Base-by-base conservation (phyloP, 2,797 vertebrate genomes). In the Mionectes olivaceus region DNA sequence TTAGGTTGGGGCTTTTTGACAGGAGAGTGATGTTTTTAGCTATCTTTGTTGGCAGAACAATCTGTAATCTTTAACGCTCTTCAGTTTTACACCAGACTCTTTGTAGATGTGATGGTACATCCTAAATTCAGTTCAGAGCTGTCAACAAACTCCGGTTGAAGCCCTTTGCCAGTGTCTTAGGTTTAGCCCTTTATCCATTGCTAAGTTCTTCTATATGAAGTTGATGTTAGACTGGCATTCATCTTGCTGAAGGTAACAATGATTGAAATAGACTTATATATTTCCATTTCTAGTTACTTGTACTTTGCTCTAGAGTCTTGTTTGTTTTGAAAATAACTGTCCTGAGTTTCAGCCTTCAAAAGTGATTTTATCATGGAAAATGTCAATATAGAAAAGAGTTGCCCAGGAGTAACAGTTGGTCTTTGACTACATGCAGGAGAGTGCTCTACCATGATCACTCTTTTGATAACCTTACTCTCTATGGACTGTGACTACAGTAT, bases 381-480 rank as follows among this genome's bases (percentile, higher is more conserved):
- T 33, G 27, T 70, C 19, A 6, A 11, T 56, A 14, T 12, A 52
- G 37, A 84, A 70, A 59, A 91, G 37, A 94, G 56, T 69, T 70
- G 37, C 52, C 55, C 39, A 32, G 37, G 50, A 94, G 44, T 91
- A 91, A 88, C 91, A 95, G 75, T 77, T 70, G 59, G 24, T 83
- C 94, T 94, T 93, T 95, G 63, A 91, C 55, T 56, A 25, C 25
- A 24, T 2, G 13, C 67, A 82, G 59, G 55, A 73, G 74, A 70
- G 74, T 47, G 50, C 41, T 82, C 59, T 59, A 22, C 68, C 27
- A 25, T 0, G 46, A 94, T 97, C 80, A 74, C 70, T 41, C 14
- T 32, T 79, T 56, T 82, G 94, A 95, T 96, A 94, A 94, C 80
- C 74, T 79, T 88, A 28, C 27, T 91, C 44, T 71, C 37, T 1